Evolutionary conservation across 2,113 vertebrate genomes (phyloP).

Genomic region (Otolemur garnettii): DNA sequence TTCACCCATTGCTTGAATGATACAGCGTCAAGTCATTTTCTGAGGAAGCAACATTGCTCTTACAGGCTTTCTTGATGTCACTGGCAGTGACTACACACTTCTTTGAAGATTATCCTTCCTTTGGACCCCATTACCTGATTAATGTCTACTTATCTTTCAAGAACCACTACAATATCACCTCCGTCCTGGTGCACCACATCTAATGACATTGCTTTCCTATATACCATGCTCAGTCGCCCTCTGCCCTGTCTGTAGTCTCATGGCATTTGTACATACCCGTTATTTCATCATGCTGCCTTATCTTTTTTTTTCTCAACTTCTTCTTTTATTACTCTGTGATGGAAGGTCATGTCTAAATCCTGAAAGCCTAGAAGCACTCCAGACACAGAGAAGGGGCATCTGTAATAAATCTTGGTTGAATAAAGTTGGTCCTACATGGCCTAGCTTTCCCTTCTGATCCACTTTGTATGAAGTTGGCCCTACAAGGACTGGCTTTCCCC

Average conservation of each 20-base stretch:
- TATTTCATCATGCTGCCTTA: not conserved
- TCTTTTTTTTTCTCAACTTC: not conserved
- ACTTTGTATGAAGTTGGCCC: not conserved
- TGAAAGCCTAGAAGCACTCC: not conserved
- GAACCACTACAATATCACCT: not conserved
- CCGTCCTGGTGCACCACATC: not conserved
- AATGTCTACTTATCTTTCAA: not conserved
- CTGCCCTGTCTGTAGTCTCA: not conserved
- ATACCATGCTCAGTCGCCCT: not conserved
- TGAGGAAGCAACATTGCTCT: not conserved
- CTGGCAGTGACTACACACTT: not conserved
- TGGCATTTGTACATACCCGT: not conserved
- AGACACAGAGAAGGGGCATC: not conserved
- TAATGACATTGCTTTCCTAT: not conserved
- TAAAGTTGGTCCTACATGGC: not conserved
- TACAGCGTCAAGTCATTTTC: not conserved
- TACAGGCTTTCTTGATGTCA: not conserved
- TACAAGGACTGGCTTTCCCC: too few relatives aligned
- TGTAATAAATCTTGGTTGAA: not conserved
- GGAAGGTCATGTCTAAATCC: not conserved
- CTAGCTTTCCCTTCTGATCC: too few relatives aligned
- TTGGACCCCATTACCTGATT: not conserved
- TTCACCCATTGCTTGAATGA: not conserved
- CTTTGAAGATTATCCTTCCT: not conserved
- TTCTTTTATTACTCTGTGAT: not conserved